These are phyloP conservation scores for Rhadinocentrus ornatus DNA, from an alignment of 2,797 vertebrate genomes.

Conservation along the genomic window DNA sequence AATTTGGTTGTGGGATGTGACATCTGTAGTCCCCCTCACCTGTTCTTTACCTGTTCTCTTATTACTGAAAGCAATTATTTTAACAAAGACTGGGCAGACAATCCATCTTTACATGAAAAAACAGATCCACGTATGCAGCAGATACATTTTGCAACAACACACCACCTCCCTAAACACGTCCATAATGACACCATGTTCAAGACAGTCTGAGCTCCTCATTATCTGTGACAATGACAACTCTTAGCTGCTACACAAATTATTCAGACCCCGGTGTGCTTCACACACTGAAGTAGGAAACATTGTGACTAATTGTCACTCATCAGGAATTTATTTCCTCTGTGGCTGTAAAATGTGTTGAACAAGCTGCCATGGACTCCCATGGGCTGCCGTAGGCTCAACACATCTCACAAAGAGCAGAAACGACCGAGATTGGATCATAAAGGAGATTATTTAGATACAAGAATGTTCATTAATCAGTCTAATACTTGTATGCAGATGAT, in stretches of 20 bases:
- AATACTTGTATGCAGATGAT: neutral
- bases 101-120: neutral
- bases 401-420: neutral
- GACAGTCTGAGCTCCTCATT: conserved; percentile 16
- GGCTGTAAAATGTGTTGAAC: conserved; percentile 9
- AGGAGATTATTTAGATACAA: neutral
- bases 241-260: conserved; percentile 5
- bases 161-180: neutral
- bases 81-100: neutral
- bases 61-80: neutral
- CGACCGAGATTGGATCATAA: neutral
- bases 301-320: conserved; percentile 22
- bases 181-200: conserved; percentile 9
- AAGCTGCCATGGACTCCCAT: conserved; percentile 13
- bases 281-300: conserved; percentile 2
- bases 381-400: neutral
- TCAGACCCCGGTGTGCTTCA: conserved; percentile 15
- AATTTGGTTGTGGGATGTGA: no score
- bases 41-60: neutral
- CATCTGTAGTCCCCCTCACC: no score
- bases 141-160: conserved; percentile 10
- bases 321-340: conserved; percentile 10
- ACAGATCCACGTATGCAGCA: neutral
- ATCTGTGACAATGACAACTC: conserved; percentile 17
- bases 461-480: neutral